A percentile compares a stretch with the other conserved stretches of the same genome.
Conservation (phyloP, 2,888 invertebrate species). For the Nesidiocoris tenuis region DNA sequence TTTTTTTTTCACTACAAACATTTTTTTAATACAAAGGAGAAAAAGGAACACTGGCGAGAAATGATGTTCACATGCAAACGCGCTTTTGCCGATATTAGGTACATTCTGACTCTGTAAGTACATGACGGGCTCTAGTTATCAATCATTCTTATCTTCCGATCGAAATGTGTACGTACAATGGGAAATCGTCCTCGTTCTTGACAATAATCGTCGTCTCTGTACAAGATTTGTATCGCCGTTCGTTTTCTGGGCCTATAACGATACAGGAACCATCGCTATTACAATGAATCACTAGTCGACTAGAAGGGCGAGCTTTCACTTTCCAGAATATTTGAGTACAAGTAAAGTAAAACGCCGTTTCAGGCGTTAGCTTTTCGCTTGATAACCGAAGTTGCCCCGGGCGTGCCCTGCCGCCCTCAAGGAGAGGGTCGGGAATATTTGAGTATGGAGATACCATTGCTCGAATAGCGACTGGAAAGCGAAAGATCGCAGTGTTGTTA, state of each 20-base stretch:
- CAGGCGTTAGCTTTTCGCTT: too few species aligned
- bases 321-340: too few species aligned
- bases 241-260: background rate
- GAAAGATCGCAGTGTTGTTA: too few species aligned
- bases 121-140: background rate
- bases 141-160: background rate
- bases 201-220: background rate
- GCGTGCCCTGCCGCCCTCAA: too few species aligned
- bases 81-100: conserved; percentile 7
- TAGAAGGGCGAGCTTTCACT: too few species aligned
- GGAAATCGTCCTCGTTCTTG: background rate
- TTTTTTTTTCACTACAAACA: conserved; percentile 39
- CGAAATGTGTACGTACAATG: background rate
- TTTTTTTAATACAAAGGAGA: conserved; percentile 44
- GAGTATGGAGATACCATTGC: too few species aligned
- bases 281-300: too few species aligned
- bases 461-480: too few species aligned
- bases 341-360: too few species aligned
- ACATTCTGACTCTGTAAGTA: background rate
- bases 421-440: too few species aligned
- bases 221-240: background rate
- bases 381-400: too few species aligned
- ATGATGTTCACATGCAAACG: conserved; percentile 45
- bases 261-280: background rate
- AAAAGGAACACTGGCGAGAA: conserved; percentile 44